Evolutionary conservation across 2,888 invertebrate genomes (phyloP).

Genomic region (Hemicrepidius hirtus): DNA sequence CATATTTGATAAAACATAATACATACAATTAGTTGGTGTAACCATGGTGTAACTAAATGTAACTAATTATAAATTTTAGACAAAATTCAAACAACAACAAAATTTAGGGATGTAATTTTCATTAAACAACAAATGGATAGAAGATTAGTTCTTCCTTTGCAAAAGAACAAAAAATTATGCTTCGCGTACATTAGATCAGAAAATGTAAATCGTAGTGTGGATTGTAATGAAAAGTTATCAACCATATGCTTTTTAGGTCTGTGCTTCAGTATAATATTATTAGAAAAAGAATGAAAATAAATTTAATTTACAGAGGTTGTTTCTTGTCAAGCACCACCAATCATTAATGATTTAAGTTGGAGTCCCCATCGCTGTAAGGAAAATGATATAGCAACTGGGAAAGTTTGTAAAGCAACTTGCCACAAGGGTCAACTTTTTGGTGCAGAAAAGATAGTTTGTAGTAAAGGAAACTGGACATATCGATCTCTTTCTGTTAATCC

Average conservation of each 20-base stretch:
- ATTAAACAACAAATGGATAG: no score
- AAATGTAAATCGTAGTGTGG: background rate
- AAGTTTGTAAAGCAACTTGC: background rate
- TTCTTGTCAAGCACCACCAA: background rate
- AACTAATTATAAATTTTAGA: no score
- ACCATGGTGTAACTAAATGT: no score
- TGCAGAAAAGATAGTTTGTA: background rate
- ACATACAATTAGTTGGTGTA: no score
- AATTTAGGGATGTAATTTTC: no score
- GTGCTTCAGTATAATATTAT: background rate
- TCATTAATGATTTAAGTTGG: background rate
- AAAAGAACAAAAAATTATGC: background rate
- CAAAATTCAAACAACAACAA: no score
- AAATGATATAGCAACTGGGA: background rate
- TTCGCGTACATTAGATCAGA: background rate
- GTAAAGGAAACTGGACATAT: constrained; percentile 8
- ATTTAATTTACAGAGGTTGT: background rate
- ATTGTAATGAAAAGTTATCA: background rate
- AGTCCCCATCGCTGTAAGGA: background rate
- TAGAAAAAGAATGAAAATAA: no score
- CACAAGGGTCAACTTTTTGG: background rate
- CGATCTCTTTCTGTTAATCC: background rate
- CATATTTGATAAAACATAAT: no score
- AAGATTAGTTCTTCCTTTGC: background rate
- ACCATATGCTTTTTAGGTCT: background rate